Base-by-base conservation (phyloP, 2,797 vertebrate genomes). In the Mionectes olivaceus region DNA sequence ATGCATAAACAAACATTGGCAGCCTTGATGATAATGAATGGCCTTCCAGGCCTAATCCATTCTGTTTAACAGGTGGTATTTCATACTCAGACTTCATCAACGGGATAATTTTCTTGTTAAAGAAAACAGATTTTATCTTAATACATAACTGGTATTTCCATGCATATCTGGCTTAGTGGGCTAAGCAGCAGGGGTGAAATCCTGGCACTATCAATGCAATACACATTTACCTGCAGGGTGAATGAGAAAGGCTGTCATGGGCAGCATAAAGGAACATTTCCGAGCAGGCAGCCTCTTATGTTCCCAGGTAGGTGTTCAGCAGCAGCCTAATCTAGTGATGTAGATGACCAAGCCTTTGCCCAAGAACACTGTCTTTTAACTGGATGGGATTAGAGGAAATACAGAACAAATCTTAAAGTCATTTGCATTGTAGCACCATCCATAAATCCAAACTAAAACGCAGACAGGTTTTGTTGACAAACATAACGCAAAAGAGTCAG, bases 41-140 rank as follows among this genome's bases (percentile, higher is more conserved):
- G 33, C 25, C 71, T 95, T 94, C 86, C 67, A 71, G 43, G 52
- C 25, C 35, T 90, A 75, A 89, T 86, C 52, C 69, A 12, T 60
- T 92, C 43, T 64, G 24, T 92, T 91, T 88, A 94, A 90, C 74
- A 89, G 78, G 94, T 89, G 88, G 47, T 46, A 65, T 94, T 93
- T 87, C 68, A 79, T 47, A 67, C 49, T 83, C 56, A 37, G 53
- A 8, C 37, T 95, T 95, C 79, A 87, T 95, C 61, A 80, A 46
- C 27, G 16, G 79, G 56, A 87, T 85, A 53, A 89, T 93, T 89
- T 92, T 70, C 83, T 52, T 70, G 35, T 90, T 87, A 87, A 94
- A 89, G 32, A 50, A 80, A 90, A 67, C 33, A 85, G 41, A 74
- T 87, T 56, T 74, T 83, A 76, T 87, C 83, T 94, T 84, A 74